phyloP scores from a whole-genome alignment of 2,113 vertebrate species.

The Leptodactylus fuscus region DNA sequence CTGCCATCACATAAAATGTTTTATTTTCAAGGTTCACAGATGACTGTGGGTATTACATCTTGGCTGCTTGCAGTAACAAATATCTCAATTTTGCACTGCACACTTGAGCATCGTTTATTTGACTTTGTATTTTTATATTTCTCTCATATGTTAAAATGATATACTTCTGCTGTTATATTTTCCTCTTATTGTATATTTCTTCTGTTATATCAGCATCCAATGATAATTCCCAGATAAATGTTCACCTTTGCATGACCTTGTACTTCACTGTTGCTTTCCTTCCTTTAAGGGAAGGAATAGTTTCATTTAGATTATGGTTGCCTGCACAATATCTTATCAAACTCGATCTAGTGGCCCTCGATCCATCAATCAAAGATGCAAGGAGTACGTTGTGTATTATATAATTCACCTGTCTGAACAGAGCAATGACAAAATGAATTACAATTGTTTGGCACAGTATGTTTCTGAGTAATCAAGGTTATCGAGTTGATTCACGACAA shows the following conservation, averaged over 20 bases:
- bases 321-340: too few relatives aligned
- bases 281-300: neutral
- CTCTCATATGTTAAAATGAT: neutral
- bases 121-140: neutral
- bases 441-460: too few relatives aligned
- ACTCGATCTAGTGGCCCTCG: too few relatives aligned
- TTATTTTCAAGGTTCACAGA: conserved; percentile 44
- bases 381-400: too few relatives aligned
- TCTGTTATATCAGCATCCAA: neutral
- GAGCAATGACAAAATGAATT: too few relatives aligned
- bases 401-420: too few relatives aligned
- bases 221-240: neutral
- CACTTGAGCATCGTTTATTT: neutral
- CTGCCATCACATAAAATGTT: conserved; percentile 22
- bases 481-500: too few relatives aligned
- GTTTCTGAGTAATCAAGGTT: too few relatives aligned
- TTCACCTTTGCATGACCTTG: neutral
- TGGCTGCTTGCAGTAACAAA: neutral
- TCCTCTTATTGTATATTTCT: neutral
- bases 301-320: too few relatives aligned
- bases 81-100: neutral
- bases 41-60: conserved; percentile 16
- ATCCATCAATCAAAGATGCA: too few relatives aligned
- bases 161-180: neutral
- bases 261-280: neutral